Conservation (phyloP, 2,797 vertebrate genomes). For the Adrianichthys oophorus region DNA sequence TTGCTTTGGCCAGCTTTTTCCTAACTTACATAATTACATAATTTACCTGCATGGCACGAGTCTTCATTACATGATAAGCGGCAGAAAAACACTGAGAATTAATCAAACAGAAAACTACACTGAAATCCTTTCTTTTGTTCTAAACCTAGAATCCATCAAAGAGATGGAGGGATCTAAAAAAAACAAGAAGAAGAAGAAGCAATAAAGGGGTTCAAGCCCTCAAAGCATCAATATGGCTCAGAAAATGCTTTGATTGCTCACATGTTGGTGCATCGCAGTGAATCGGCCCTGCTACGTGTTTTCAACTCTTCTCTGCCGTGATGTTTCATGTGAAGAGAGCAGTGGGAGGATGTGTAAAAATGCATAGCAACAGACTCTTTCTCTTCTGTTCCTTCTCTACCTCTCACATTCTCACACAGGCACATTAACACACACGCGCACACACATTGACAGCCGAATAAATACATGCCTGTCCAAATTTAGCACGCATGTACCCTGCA, state of each 20-base stretch:
- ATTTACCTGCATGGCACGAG: slow-evolving; percentile 13
- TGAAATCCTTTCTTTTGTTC: slow-evolving; percentile 6
- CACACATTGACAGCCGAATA: slow-evolving; percentile 42
- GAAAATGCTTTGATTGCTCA: slow-evolving; percentile 43
- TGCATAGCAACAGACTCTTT: slow-evolving; percentile 78
- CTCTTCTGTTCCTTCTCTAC: slow-evolving; percentile 35
- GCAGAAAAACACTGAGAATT: slow-evolving; percentile 23
- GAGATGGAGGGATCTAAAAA: slow-evolving; percentile 45
- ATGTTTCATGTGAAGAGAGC: slow-evolving; percentile 64
- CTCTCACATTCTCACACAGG: slow-evolving; percentile 15
- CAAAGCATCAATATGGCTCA: slow-evolving; percentile 24
- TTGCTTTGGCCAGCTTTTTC: neutral
- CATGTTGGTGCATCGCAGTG: slow-evolving; percentile 52
- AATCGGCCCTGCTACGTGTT: slow-evolving; percentile 39
- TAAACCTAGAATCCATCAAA: slow-evolving; percentile 30
- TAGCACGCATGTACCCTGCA: slow-evolving; percentile 31
- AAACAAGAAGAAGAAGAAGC: slow-evolving; percentile 32
- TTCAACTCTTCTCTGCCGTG: slow-evolving; percentile 50
- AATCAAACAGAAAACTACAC: slow-evolving; percentile 21
- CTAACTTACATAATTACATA: slow-evolving; percentile 35
- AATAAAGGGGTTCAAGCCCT: slow-evolving; percentile 47
- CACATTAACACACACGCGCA: slow-evolving; percentile 24
- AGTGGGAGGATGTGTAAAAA: slow-evolving; percentile 74
- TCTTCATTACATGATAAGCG: slow-evolving; percentile 21
- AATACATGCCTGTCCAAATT: slow-evolving; percentile 44